Conservation (phyloP, 2,113 vertebrate species). For the Raja brachyura region DNA sequence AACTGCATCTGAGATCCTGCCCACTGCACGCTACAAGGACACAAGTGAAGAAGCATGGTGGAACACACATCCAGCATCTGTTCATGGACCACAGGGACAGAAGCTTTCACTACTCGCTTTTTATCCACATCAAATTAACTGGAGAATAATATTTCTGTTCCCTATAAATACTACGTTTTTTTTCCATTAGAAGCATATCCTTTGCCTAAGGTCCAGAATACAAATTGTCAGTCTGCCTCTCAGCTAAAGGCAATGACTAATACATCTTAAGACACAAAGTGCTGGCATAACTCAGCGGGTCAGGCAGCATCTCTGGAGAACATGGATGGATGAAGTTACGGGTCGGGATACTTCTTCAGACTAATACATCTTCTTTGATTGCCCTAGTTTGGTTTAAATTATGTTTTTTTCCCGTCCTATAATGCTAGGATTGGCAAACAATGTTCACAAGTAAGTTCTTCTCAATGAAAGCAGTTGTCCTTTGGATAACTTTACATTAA, state of each 20-base stretch:
- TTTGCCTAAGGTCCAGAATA: neutral
- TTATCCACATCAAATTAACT: neutral
- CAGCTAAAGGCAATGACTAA: neutral
- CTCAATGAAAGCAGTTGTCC: neutral
- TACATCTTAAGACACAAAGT: neutral
- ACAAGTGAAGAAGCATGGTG: neutral
- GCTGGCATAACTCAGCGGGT: too few species aligned
- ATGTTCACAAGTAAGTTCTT: neutral
- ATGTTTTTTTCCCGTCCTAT: neutral
- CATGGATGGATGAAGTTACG: too few species aligned
- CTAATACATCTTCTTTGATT: neutral
- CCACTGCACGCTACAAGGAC: neutral
- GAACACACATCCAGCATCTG: neutral
- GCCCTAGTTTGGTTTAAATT: neutral
- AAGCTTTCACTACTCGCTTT: neutral
- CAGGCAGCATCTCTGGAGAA: too few species aligned
- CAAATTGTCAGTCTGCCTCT: neutral
- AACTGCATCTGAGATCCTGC: slow-evolving; percentile 2
- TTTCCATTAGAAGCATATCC: neutral
- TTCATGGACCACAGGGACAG: neutral
- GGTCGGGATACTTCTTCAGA: too few species aligned
- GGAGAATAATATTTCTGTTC: neutral
- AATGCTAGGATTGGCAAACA: neutral
- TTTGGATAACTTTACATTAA: neutral
- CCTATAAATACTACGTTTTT: neutral